Conservation (phyloP, 2,797 vertebrate species). For the Tauraco hartlaubi region DNA sequence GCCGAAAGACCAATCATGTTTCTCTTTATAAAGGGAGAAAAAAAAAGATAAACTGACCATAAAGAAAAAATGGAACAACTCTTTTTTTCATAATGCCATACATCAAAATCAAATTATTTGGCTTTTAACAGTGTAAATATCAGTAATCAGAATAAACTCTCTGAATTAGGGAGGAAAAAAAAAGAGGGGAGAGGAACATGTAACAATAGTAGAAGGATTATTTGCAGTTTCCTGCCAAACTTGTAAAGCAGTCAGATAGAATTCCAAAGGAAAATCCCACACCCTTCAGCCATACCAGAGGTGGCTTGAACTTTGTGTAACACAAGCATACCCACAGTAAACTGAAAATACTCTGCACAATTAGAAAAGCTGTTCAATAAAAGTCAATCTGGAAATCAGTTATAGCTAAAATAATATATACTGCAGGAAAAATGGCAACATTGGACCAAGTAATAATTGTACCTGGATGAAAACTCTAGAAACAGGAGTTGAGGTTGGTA, state of each 20-base stretch:
- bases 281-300: accelerated
- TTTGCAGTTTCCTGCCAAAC: neutral
- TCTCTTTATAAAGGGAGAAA: neutral
- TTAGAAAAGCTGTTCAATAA: neutral
- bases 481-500: neutral
- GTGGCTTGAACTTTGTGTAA: neutral
- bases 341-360: neutral
- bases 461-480: neutral
- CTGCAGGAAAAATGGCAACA: neutral
- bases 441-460: neutral
- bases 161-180: neutral
- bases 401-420: neutral
- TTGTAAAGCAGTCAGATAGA: neutral
- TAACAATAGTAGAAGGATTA: neutral
- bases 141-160: neutral
- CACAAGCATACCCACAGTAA: accelerated
- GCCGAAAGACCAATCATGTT: neutral
- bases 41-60: neutral
- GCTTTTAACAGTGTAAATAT: neutral
- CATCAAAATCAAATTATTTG: neutral
- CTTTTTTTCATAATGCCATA: neutral
- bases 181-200: accelerated
- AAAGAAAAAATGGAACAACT: accelerated
- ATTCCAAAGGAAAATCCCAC: neutral
- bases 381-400: neutral